These are phyloP conservation scores for rat (Rattus norvegicus) DNA, from an alignment of 2,113 vertebrate genomes.

Conservation along the genomic window GRCr8 NC_086021.1:46727001-46727500, in stretches of 20 bases:
- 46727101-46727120: conserved; percentile 32
- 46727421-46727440: background rate
- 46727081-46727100: background rate
- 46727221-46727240: background rate
- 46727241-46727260: background rate
- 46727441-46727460: background rate
- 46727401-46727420: background rate
- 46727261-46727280: background rate
- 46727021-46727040: background rate
- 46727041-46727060: conserved; percentile 16
- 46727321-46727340: background rate
- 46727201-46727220: too few relatives aligned
- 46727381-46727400: background rate
- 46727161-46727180: too few relatives aligned
- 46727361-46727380: background rate
- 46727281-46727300: background rate
- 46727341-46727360: background rate
- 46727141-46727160: background rate
- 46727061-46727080: background rate
- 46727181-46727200: background rate
- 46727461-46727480: background rate
- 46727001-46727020: background rate
- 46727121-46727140: conserved; percentile 1
- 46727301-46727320: background rate
- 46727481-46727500: background rate